Percentiles rank a stretch among this genome's conserved stretches.
Conservation (phyloP, 2,113 vertebrate genomes). For the Ondatra zibethicus region DNA sequence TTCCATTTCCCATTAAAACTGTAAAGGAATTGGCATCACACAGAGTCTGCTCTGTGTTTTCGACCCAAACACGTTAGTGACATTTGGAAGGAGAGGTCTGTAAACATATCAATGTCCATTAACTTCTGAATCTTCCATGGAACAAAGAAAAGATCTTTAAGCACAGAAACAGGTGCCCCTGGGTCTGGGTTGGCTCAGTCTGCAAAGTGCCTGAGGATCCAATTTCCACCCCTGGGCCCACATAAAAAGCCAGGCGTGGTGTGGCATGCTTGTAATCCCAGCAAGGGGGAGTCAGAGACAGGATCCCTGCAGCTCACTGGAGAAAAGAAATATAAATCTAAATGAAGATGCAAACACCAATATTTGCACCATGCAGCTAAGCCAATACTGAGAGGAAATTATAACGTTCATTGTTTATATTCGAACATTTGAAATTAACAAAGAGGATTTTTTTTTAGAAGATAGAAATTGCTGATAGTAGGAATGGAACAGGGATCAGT, state of each 20-base stretch:
- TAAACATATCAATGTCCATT: neutral
- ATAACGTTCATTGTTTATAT: neutral
- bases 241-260: neutral
- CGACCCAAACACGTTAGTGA: neutral
- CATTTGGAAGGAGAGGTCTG: neutral
- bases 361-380: neutral
- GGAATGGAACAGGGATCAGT: neutral
- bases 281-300: neutral
- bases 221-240: neutral
- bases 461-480: neutral
- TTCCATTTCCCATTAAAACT: neutral
- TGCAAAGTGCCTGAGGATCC: neutral
- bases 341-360: neutral
- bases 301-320: neutral
- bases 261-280: neutral
- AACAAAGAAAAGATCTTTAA: neutral
- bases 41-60: neutral
- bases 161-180: neutral
- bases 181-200: neutral
- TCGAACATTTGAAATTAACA: neutral
- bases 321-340: neutral
- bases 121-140: neutral
- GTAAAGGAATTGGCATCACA: neutral
- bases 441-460: neutral
- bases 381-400: neutral